Conservation (phyloP, 1,140 invertebrate species). For the Drosophila mojavensis region DNA sequence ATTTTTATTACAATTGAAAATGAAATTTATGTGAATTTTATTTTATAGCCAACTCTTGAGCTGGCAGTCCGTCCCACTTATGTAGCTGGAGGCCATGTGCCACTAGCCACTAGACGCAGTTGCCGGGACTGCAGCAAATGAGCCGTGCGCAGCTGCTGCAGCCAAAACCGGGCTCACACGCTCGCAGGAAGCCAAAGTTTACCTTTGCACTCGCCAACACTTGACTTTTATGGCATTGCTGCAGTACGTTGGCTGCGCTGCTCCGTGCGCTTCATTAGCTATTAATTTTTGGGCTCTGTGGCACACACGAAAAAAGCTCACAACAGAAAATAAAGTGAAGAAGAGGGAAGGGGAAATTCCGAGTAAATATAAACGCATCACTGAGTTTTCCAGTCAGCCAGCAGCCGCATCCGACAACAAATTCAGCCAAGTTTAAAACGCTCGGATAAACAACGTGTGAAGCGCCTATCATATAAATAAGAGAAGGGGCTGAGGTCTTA, state of each 20-base stretch:
- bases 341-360: background rate
- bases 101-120: conserved; percentile 1
- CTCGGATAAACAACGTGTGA: conserved; percentile 43
- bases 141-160: conserved; percentile 46
- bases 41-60: conserved; percentile 49
- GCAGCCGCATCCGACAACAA: conserved; percentile 36
- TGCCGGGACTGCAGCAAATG: conserved; percentile 53
- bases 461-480: conserved; percentile 50
- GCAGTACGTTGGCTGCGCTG: conserved; percentile 23
- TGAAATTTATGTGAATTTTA: conserved; percentile 72
- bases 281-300: conserved; percentile 60
- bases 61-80: conserved; percentile 11
- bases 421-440: conserved; percentile 41
- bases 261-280: conserved; percentile 67
- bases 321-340: no score
- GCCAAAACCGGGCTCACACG: conserved; percentile 10
- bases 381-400: conserved; percentile 20
- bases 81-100: conserved; percentile 16
- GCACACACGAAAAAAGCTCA: conserved; percentile 6
- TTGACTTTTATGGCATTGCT: conserved; percentile 66
- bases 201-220: conserved; percentile 30
- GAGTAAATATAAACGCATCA: conserved; percentile 7
- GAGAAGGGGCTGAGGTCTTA: conserved; percentile 29
- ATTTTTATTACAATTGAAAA: conserved; percentile 23
- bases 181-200: conserved; percentile 13